These are phyloP conservation scores for Oxytorus armatus DNA, from an alignment of 2,888 invertebrate genomes.

Conservation along the genomic window DNA sequence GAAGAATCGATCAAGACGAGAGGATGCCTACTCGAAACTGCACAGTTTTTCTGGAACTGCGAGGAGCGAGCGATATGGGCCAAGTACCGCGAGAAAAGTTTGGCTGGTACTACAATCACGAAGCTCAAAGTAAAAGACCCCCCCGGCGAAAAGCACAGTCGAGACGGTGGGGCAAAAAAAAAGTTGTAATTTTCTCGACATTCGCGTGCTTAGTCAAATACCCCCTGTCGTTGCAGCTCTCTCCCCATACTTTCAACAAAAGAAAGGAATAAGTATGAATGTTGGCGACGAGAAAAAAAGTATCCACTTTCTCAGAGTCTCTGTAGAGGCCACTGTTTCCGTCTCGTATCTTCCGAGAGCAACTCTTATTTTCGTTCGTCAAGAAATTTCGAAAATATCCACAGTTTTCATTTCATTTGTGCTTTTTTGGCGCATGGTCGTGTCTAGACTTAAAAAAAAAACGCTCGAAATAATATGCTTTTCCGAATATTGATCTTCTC, in stretches of 20 bases:
- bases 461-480: too few relatives aligned
- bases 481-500: neutral
- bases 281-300: neutral
- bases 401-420: too few relatives aligned
- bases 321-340: too few relatives aligned
- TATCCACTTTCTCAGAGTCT: too few relatives aligned
- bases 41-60: constrained; percentile 18
- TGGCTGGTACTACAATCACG: neutral
- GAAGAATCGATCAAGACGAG: constrained; percentile 59
- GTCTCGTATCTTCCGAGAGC: too few relatives aligned
- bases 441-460: neutral
- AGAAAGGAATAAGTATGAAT: constrained; percentile 2
- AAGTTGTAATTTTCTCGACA: constrained; percentile 32
- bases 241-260: neutral
- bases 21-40: constrained; percentile 21
- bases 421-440: too few relatives aligned
- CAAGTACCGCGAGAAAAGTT: neutral
- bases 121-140: constrained; percentile 24
- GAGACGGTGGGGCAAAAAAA: neutral
- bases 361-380: too few relatives aligned
- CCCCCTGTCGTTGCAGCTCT: neutral
- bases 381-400: too few relatives aligned
- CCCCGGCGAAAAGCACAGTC: neutral
- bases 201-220: neutral
- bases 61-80: constrained; percentile 22